Conservation (phyloP, 2,888 invertebrate species). For the Hydraecia micacea region DNA sequence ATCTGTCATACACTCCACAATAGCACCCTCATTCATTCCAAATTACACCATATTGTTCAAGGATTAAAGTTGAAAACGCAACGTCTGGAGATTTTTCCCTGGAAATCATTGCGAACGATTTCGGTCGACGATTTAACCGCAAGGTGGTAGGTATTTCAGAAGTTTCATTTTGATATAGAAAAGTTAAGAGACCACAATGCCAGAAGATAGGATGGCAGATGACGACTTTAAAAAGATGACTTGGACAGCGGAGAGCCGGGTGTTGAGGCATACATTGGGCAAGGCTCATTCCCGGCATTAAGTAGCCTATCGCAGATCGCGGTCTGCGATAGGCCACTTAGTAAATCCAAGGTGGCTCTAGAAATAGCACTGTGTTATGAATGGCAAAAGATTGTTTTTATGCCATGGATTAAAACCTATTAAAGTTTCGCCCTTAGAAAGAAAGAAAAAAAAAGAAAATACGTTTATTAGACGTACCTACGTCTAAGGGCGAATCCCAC, state of each 20-base stretch:
- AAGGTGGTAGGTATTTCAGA: slow-evolving; percentile 34
- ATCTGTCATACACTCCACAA: slow-evolving; percentile 68
- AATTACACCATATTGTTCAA: slow-evolving; percentile 42
- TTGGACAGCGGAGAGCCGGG: background rate
- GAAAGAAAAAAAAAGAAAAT: too few relatives aligned
- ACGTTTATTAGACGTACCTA: too few relatives aligned
- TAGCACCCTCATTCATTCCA: slow-evolving; percentile 8
- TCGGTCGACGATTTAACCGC: slow-evolving; percentile 57
- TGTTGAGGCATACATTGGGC: background rate
- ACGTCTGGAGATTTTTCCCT: slow-evolving; percentile 53
- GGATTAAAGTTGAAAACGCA: slow-evolving; percentile 54
- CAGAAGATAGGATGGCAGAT: too few relatives aligned
- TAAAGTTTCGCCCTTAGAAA: too few relatives aligned
- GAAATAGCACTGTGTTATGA: background rate
- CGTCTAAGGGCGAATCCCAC: background rate
- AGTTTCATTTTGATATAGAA: slow-evolving; percentile 25
- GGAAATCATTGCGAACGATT: slow-evolving; percentile 77
- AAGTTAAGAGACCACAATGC: background rate
- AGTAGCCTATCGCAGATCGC: too few relatives aligned
- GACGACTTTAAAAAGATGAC: too few relatives aligned
- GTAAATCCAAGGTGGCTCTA: background rate
- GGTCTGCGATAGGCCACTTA: too few relatives aligned
- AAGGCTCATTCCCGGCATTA: too few relatives aligned
- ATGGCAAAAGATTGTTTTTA: too few relatives aligned
- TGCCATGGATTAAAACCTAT: too few relatives aligned